phyloP scores from a whole-genome alignment of 2,797 vertebrate species.

The Melanotaenia boesemani region DNA sequence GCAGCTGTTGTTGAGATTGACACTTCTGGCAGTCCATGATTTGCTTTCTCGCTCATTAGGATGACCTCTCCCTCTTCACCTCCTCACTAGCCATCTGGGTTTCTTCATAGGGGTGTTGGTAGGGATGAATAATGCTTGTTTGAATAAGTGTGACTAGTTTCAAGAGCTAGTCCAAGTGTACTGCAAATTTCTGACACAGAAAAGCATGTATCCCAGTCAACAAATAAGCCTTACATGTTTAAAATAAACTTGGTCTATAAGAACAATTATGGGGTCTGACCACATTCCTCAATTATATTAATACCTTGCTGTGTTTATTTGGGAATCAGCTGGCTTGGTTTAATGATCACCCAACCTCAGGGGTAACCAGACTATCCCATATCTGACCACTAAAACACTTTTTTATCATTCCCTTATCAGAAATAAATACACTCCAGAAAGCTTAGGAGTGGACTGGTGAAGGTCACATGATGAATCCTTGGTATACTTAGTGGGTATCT shows the following conservation, averaged over 20 bases:
- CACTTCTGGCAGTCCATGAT: slow-evolving; percentile 62
- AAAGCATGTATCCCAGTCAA: not conserved
- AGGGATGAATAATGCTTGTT: slow-evolving; percentile 10
- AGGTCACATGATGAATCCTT: slow-evolving; percentile 21
- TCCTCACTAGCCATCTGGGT: slow-evolving; percentile 75
- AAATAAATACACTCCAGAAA: slow-evolving; percentile 21
- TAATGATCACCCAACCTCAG: slow-evolving; percentile 49
- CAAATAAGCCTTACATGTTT: not conserved
- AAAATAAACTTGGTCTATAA: not conserved
- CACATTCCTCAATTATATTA: not conserved
- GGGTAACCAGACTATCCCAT: slow-evolving; percentile 33
- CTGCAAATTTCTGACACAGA: not conserved
- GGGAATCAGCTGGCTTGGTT: slow-evolving; percentile 59
- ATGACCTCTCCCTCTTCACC: slow-evolving; percentile 36
- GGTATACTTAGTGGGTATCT: not conserved
- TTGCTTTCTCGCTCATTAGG: slow-evolving; percentile 60
- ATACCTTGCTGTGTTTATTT: slow-evolving; percentile 3
- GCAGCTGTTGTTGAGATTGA: slow-evolving; percentile 77
- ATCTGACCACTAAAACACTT: slow-evolving; percentile 47
- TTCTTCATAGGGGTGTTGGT: slow-evolving; percentile 29
- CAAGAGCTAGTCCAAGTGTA: not conserved
- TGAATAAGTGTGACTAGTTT: not conserved
- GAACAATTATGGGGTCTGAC: not conserved
- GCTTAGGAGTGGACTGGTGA: slow-evolving; percentile 13
- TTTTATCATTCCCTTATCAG: slow-evolving; percentile 17